A percentile compares a stretch with the other conserved stretches of the same genome.
These are phyloP conservation scores for Heliocidaris erythrogramma DNA, from an alignment of 35 echinoderm and acorn worm species.

Conservation along the genomic window DNA sequence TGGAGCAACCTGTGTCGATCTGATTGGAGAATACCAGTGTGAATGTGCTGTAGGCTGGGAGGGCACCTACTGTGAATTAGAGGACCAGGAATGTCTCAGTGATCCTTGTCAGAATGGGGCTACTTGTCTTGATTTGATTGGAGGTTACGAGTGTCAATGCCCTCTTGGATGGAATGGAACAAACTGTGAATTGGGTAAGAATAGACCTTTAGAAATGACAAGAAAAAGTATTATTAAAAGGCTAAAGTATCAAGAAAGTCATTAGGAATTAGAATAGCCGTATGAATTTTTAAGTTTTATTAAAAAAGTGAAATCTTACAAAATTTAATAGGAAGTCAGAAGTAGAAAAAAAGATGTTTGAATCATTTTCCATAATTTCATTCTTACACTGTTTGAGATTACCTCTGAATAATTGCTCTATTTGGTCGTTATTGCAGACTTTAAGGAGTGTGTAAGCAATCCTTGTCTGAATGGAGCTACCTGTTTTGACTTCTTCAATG, in stretches of 20 bases:
- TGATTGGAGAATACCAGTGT: slow-evolving; percentile 63
- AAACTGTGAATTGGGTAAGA: slow-evolving; percentile 3
- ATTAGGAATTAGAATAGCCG: too few species aligned
- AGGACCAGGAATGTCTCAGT: slow-evolving; percentile 69
- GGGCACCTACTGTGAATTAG: slow-evolving; percentile 63
- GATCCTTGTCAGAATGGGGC: slow-evolving; percentile 77
- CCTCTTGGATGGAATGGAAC: slow-evolving; percentile 44
- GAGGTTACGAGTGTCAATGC: slow-evolving; percentile 53
- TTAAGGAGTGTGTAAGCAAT: slow-evolving; percentile 58
- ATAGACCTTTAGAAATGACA: background rate
- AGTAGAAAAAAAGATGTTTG: background rate
- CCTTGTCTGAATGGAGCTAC: slow-evolving; percentile 73
- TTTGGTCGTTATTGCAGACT: background rate
- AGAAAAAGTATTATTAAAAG: too few species aligned
- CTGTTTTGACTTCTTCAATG: slow-evolving; percentile 60
- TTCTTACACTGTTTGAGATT: too few species aligned
- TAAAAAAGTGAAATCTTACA: background rate
- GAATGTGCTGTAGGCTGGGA: slow-evolving; percentile 53
- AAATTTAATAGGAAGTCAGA: background rate
- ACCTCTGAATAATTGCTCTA: background rate
- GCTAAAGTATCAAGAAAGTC: too few species aligned
- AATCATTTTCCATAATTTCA: background rate
- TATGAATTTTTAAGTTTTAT: background rate
- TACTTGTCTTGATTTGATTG: slow-evolving; percentile 51
- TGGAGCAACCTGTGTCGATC: slow-evolving; percentile 66